Conservation (phyloP, 2,113 vertebrate species). For the Campylomormyrus numenius region DNA sequence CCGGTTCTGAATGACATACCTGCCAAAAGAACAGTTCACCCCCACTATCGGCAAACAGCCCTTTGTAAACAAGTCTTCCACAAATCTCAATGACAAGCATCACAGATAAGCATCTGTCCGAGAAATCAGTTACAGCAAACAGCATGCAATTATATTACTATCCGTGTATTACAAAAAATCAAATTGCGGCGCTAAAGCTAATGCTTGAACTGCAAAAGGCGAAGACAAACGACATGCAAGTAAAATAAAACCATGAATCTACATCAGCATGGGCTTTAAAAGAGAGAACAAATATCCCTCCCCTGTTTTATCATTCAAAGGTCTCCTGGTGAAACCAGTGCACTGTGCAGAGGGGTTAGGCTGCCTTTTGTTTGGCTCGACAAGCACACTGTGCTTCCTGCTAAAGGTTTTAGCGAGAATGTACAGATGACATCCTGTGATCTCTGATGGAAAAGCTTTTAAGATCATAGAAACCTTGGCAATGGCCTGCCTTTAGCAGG, state of each 20-base stretch:
- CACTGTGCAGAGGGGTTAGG: not conserved
- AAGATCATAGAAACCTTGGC: conserved; percentile 55
- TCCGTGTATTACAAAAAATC: not conserved
- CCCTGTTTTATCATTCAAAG: not conserved
- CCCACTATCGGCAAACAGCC: not conserved
- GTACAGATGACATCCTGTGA: not conserved
- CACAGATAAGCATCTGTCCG: not conserved
- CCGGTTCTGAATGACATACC: not conserved
- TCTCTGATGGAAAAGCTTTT: conserved; percentile 25
- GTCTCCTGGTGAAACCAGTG: not conserved
- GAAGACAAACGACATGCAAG: not conserved
- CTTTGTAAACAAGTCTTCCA: not conserved
- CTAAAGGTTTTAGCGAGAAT: not conserved
- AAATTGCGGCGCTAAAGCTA: not conserved
- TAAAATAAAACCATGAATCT: not conserved
- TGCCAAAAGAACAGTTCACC: not conserved
- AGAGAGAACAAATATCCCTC: not conserved
- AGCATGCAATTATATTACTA: not conserved
- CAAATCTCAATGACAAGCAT: not conserved
- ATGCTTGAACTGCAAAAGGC: not conserved
- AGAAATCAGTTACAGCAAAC: not conserved
- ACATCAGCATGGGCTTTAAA: not conserved
- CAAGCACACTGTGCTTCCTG: not conserved
- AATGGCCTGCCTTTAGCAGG: conserved; percentile 44
- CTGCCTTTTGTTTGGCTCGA: not conserved